Conservation (phyloP, 2,797 vertebrate species). For the Scomberomorus guttatus region DNA sequence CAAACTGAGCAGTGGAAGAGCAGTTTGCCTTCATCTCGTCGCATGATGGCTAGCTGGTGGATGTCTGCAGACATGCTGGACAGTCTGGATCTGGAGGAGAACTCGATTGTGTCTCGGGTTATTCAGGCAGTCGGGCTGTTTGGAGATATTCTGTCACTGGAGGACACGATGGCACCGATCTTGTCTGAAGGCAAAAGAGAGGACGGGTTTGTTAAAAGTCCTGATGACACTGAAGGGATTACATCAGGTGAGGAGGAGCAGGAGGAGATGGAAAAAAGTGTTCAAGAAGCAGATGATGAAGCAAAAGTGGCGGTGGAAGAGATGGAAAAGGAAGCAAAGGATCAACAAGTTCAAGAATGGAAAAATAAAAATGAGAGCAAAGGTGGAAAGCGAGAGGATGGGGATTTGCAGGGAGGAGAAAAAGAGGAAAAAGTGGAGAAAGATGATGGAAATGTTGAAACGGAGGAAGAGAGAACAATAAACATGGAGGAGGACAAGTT, state of each 20-base stretch:
- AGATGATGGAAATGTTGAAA: neutral
- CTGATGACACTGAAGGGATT: neutral
- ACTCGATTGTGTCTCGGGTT: constrained; percentile 37
- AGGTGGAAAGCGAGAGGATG: neutral
- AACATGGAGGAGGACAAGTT: no score
- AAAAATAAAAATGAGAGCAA: neutral
- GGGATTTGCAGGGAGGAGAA: neutral
- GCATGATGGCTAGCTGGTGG: constrained; percentile 65
- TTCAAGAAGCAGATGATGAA: neutral
- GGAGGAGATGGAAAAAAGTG: neutral
- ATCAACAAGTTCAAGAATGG: neutral
- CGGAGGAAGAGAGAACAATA: neutral
- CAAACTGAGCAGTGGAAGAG: neutral
- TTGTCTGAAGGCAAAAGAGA: neutral
- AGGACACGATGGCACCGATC: constrained; percentile 47
- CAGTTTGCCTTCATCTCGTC: neutral
- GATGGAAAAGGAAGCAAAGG: neutral
- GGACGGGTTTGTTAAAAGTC: neutral
- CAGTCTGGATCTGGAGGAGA: constrained; percentile 42
- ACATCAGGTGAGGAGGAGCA: neutral
- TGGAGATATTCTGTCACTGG: constrained; percentile 61
- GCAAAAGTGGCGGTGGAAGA: neutral
- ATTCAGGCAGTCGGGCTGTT: constrained; percentile 62
- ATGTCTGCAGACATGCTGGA: constrained; percentile 19
- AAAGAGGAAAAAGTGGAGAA: neutral